Percentiles rank a stretch among this genome's conserved stretches.
phyloP scores from a whole-genome alignment of 92 coral and sea anemone species.

The Plumapathes pennacea region DNA sequence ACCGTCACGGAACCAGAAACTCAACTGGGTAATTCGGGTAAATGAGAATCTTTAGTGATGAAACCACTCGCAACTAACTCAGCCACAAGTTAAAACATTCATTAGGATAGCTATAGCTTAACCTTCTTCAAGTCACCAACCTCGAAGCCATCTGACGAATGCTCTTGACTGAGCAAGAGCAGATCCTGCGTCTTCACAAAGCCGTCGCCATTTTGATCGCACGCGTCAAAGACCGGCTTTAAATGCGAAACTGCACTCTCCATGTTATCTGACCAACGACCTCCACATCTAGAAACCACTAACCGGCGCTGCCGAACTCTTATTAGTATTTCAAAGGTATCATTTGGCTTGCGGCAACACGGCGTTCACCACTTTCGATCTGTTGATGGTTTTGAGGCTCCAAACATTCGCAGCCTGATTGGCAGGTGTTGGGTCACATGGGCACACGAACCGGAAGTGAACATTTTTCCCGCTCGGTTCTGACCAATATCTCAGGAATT shows the following conservation, averaged over 20 bases:
- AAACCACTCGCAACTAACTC: too few species aligned
- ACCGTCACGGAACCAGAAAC: too few species aligned
- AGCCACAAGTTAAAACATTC: too few species aligned
- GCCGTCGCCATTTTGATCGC: conserved; percentile 99
- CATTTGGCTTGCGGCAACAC: conserved; percentile 35
- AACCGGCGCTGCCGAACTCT: conserved; percentile 30
- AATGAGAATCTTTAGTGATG: too few species aligned
- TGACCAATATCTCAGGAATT: too few species aligned
- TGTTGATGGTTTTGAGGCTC: conserved; percentile 15
- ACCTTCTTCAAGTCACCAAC: too few species aligned
- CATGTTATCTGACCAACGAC: conserved; percentile 28
- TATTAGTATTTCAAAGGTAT: conserved; percentile 37
- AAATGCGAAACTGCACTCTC: conserved; percentile 61
- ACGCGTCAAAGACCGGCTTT: conserved; percentile 93
- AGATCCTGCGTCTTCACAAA: conserved; percentile 95
- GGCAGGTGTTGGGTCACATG: conserved; percentile 81
- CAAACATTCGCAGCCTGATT: conserved; percentile 58
- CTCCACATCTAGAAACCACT: neutral
- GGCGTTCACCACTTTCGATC: too few species aligned
- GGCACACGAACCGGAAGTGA: too few species aligned
- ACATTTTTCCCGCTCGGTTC: too few species aligned
- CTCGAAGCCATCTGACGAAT: conserved; percentile 72
- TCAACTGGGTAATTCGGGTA: too few species aligned
- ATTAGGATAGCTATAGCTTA: too few species aligned
- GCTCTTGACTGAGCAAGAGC: conserved; percentile 84